phyloP scores from a whole-genome alignment of 2,888 invertebrate species.

The Cordilura impudica region DNA sequence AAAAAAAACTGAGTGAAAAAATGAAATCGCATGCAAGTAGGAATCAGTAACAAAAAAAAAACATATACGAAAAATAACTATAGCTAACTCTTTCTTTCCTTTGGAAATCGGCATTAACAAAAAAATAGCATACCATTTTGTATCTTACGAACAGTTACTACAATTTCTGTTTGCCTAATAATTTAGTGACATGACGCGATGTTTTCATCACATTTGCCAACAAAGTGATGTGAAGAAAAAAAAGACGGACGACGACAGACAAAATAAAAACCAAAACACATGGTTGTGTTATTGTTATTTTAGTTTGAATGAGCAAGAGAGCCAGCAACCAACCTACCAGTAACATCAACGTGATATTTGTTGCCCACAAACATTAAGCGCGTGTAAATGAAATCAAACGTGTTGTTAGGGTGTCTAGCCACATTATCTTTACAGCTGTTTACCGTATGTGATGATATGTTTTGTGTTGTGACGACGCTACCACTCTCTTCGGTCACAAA shows the following conservation, averaged over 20 bases:
- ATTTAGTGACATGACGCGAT: conserved; percentile 75
- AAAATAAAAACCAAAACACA: not conserved
- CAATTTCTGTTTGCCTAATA: conserved; percentile 66
- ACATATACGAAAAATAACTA: not conserved
- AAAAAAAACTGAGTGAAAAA: conserved; percentile 13
- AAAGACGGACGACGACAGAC: conserved; percentile 22
- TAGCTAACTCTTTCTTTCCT: conserved; percentile 37
- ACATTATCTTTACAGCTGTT: conserved; percentile 16
- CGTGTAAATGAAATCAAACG: conserved; percentile 22
- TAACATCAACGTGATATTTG: not conserved
- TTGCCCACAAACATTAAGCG: not conserved
- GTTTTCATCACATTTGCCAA: conserved; percentile 67
- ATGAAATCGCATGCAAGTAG: conserved; percentile 48
- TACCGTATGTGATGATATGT: not conserved
- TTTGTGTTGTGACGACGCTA: not conserved
- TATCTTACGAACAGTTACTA: not conserved
- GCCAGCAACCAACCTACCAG: conserved; percentile 1
- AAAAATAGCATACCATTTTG: not conserved
- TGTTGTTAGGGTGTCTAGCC: conserved; percentile 27
- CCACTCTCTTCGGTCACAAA: not conserved
- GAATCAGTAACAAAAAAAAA: conserved; percentile 29
- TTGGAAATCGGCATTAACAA: not conserved
- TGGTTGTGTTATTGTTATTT: not conserved
- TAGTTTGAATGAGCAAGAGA: not conserved
- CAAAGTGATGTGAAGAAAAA: conserved; percentile 49